Conservation (phyloP, 1,140 invertebrate genomes). For the Drosophila melanogaster region Release_6_plus_ISO1_MT NT_033777.3:21491001-21491500, state of each 20-base stretch:
- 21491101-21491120: conserved; percentile 61
- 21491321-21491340: too few species aligned
- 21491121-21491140: conserved; percentile 45
- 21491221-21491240: not conserved
- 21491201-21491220: not conserved
- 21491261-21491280: too few species aligned
- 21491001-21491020: not conserved
- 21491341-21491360: too few species aligned
- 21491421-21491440: too few species aligned
- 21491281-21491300: not conserved
- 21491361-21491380: too few species aligned
- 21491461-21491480: not conserved
- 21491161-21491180: conserved; percentile 80
- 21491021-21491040: conserved; percentile 43
- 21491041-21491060: conserved; percentile 84
- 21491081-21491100: conserved; percentile 32
- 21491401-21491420: too few species aligned
- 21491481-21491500: conserved; percentile 7
- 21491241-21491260: too few species aligned
- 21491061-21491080: conserved; percentile 83
- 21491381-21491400: too few species aligned
- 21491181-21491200: conserved; percentile 19
- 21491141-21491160: conserved; percentile 67
- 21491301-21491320: too few species aligned
- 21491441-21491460: too few species aligned